Evolutionary conservation across 2,797 vertebrate species (phyloP).

Genomic region (Micrastur ruficollis): DNA sequence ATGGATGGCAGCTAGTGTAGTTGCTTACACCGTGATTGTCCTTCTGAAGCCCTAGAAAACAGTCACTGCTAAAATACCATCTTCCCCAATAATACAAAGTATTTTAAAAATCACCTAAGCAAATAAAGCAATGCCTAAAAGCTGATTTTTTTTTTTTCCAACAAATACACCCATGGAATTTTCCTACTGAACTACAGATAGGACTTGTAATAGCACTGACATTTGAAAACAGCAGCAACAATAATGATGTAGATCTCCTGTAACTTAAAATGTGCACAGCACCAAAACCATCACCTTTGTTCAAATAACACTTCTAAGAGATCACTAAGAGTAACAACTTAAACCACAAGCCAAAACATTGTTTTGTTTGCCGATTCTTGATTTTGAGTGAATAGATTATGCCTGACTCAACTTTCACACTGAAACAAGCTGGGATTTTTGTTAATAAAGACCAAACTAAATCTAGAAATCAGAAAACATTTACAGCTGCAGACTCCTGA

Average conservation of each 20-base stretch:
- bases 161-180: not conserved
- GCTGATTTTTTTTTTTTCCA: not conserved
- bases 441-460: not conserved
- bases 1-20: accelerated
- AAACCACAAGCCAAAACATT: not conserved
- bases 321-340: not conserved
- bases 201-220: not conserved
- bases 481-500: not conserved
- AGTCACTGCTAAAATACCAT: not conserved
- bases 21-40: not conserved
- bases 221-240: not conserved
- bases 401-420: not conserved
- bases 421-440: not conserved
- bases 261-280: not conserved
- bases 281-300: not conserved
- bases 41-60: not conserved
- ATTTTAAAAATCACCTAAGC: not conserved
- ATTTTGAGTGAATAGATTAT: not conserved
- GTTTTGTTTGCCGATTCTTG: not conserved
- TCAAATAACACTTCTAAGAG: not conserved
- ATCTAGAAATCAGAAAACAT: not conserved
- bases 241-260: not conserved
- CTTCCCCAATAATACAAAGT: not conserved
- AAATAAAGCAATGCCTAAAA: not conserved
- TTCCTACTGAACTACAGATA: not conserved